A percentile compares a stretch with the other conserved stretches of the same genome.
Conservation (phyloP, 2,888 invertebrate genomes). For the Bedellia somnulentella region DNA sequence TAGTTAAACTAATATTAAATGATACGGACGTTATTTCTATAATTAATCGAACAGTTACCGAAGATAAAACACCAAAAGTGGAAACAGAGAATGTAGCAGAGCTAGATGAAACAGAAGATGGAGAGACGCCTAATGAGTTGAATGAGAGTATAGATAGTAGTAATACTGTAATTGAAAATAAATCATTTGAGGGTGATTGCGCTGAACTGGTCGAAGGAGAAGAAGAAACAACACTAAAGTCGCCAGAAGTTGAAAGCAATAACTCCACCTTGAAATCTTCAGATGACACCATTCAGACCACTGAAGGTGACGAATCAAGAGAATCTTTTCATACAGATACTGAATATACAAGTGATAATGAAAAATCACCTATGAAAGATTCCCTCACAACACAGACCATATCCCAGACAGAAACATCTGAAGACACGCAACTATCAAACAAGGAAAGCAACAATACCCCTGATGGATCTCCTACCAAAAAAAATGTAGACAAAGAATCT, state of each 20-base stretch:
- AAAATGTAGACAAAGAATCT: too few species aligned
- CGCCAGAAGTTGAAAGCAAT: constrained; percentile 8
- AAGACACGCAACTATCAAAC: too few species aligned
- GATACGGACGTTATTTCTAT: constrained; percentile 33
- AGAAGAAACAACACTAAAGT: constrained; percentile 8
- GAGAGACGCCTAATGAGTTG: constrained; percentile 18
- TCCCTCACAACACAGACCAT: too few species aligned
- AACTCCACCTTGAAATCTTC: constrained; percentile 11
- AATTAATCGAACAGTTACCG: not conserved
- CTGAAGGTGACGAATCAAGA: constrained; percentile 24
- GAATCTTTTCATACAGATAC: constrained; percentile 28
- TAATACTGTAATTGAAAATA: constrained; percentile 41
- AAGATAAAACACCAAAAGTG: not conserved
- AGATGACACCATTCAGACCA: constrained; percentile 19
- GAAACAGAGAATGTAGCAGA: constrained; percentile 4
- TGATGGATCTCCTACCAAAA: too few species aligned
- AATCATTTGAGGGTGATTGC: constrained; percentile 22
- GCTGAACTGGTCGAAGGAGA: constrained; percentile 16
- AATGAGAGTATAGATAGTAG: constrained; percentile 37
- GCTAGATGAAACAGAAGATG: constrained; percentile 2
- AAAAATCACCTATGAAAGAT: constrained; percentile 11
- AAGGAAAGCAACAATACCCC: too few species aligned
- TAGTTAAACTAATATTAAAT: constrained; percentile 61
- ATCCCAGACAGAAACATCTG: too few species aligned
- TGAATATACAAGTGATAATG: constrained; percentile 19